These are phyloP conservation scores for Hemithea aestivaria DNA, from an alignment of 2,888 invertebrate species.

Conservation along the genomic window DNA sequence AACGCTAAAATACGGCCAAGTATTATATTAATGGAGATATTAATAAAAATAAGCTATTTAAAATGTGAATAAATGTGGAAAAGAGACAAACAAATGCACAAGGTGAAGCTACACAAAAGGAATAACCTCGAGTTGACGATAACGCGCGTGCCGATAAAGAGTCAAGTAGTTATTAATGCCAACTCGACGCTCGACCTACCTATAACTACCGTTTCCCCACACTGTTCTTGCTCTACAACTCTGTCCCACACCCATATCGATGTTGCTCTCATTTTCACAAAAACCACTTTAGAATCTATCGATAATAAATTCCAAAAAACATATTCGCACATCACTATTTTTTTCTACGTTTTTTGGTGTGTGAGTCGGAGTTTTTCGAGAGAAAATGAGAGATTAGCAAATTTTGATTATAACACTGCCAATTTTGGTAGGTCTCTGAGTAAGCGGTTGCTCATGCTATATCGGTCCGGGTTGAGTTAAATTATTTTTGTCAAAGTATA, in stretches of 20 bases:
- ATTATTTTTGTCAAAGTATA: not conserved
- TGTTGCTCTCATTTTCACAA: slow-evolving; percentile 48
- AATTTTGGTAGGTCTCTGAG: slow-evolving; percentile 25
- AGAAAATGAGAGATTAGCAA: slow-evolving; percentile 15
- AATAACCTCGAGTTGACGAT: slow-evolving; percentile 57
- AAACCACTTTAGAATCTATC: slow-evolving; percentile 7
- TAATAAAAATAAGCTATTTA: slow-evolving; percentile 10
- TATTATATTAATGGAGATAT: not conserved
- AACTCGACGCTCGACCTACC: slow-evolving; percentile 74
- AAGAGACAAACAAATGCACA: slow-evolving; percentile 45
- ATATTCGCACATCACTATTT: not conserved
- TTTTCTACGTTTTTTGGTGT: slow-evolving; percentile 17
- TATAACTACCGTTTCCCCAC: slow-evolving; percentile 67
- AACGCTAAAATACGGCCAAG: not conserved
- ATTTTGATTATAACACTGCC: slow-evolving; percentile 35
- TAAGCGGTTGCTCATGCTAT: not conserved
- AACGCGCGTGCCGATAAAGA: slow-evolving; percentile 62
- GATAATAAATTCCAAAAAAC: not conserved
- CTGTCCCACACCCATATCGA: slow-evolving; percentile 64
- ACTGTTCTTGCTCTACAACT: slow-evolving; percentile 59
- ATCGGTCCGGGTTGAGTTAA: slow-evolving; percentile 1
- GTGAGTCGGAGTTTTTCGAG: slow-evolving; percentile 8
- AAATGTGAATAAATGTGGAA: slow-evolving; percentile 24
- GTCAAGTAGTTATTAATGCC: slow-evolving; percentile 65
- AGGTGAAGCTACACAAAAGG: slow-evolving; percentile 66